Base-by-base conservation (phyloP, 2,797 vertebrate genomes). In the Lophius americanus region DNA sequence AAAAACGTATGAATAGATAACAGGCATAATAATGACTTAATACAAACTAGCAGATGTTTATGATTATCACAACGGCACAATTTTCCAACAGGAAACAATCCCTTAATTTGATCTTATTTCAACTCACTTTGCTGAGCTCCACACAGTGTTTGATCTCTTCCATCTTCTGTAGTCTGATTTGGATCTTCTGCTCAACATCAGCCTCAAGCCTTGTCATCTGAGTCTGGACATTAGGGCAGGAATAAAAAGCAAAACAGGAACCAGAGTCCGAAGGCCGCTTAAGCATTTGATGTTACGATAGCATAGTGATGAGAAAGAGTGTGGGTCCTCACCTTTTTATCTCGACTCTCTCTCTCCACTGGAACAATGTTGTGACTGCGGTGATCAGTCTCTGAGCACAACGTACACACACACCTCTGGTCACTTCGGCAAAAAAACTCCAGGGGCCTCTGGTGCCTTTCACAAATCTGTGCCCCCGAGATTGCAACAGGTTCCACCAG, bases 351-450 rank as follows among this genome's bases (percentile, higher is more conserved):
- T 36, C 85, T 78, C 72, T 93, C 92, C 2, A 94, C 88, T 0
- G 91, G 92, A 6, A 94, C 84, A 0, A 81, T 90, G 77, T 90
- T 71, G 7, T 93, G 92, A 0, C 69, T 70, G 37, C 74, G 75
- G 83, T 94, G 93, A 71, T 93, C 88, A 0, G 83, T 91, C 78
- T 93, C 91, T 0, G 89, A 90, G 73, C 93, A 94, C 59, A 92
- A 82, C 55, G 93, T 86, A 46, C 93, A 94, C 47, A 94, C 92
- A 13, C 91, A 92, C 50, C 50, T 84, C 68, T 89, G 91, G 76
- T 94, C 93, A 7, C 81, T 91, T 70, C 89, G 88, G 83, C 93
- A 94, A 83, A 92, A 94, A 51, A 94, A 73, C 83, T 94, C 93
- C 79, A 94, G 75, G 14, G 92, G 85, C 51, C 92, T 73, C 48